phyloP scores from a whole-genome alignment of 2,888 invertebrate species.

The Taenaris catops region DNA sequence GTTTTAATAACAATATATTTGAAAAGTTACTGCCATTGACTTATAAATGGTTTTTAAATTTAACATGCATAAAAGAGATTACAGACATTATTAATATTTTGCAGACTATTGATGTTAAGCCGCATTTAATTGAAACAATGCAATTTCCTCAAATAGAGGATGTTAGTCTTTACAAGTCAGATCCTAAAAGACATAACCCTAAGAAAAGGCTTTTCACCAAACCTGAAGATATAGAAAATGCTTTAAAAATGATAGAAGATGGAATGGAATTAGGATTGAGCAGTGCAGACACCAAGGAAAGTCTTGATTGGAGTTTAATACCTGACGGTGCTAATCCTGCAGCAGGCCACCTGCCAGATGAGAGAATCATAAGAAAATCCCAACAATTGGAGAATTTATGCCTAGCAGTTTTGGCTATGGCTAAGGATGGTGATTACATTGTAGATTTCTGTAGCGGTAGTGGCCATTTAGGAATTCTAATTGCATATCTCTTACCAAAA shows the following conservation, averaged over 20 bases:
- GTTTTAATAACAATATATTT: constrained; percentile 47
- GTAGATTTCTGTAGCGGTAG: constrained; percentile 98
- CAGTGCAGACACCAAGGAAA: constrained; percentile 36
- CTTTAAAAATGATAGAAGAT: constrained; percentile 60
- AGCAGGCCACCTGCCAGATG: constrained; percentile 88
- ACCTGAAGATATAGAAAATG: constrained; percentile 86
- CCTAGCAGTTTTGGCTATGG: constrained; percentile 86
- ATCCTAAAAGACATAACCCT: constrained; percentile 87
- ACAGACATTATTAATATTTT: constrained; percentile 30
- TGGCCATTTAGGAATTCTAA: constrained; percentile 93
- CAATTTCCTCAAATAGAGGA: constrained; percentile 71
- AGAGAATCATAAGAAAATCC: constrained; percentile 87
- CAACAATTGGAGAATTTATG: constrained; percentile 93
- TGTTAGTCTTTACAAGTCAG: constrained; percentile 88
- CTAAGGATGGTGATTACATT: constrained; percentile 83
- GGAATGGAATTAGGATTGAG: constrained; percentile 59
- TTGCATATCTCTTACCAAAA: constrained; percentile 88
- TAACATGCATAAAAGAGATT: constrained; percentile 33
- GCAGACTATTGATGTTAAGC: constrained; percentile 24
- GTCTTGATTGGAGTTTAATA: constrained; percentile 84
- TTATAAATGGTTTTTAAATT: constrained; percentile 80
- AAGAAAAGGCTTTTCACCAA: constrained; percentile 86
- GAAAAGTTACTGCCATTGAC: constrained; percentile 79
- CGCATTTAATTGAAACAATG: constrained; percentile 30
- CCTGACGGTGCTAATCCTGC: constrained; percentile 88